Conservation (phyloP, 2,888 invertebrate genomes). For the Timandra comae region DNA sequence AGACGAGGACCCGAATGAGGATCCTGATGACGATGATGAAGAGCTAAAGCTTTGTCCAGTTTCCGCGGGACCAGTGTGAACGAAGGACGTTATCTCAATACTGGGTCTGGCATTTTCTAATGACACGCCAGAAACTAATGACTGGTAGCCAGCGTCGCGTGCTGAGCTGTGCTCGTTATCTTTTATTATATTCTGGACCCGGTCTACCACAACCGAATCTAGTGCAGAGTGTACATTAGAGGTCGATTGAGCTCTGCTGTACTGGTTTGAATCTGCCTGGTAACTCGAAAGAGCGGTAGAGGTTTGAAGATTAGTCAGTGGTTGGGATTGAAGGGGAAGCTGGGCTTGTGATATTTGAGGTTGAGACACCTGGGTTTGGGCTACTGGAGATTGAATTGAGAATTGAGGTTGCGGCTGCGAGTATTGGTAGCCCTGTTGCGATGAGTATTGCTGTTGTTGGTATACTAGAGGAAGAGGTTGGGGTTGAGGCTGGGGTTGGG, state of each 20-base stretch:
- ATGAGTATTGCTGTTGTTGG: constrained; percentile 24
- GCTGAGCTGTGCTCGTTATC: constrained; percentile 62
- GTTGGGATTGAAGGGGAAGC: constrained; percentile 35
- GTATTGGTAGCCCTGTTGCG: constrained; percentile 27
- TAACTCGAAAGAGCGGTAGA: constrained; percentile 45
- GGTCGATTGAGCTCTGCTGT: constrained; percentile 32
- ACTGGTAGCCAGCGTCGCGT: constrained; percentile 52
- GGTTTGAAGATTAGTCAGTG: constrained; percentile 19
- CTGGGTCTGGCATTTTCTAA: constrained; percentile 60
- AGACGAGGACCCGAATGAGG: constrained; percentile 11
- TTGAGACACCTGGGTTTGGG: constrained; percentile 2
- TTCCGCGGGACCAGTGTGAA: constrained; percentile 46
- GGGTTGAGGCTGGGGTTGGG: constrained; percentile 22
- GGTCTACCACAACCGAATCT: constrained; percentile 51
- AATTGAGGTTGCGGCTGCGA: constrained; percentile 21
- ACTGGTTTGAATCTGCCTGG: constrained; percentile 58
- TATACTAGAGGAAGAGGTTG: constrained; percentile 20
- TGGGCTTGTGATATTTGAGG: constrained; percentile 14
- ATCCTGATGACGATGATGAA: constrained; percentile 23
- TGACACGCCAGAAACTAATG: constrained; percentile 61
- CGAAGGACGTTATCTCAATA: constrained; percentile 61
- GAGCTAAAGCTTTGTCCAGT: constrained; percentile 17
- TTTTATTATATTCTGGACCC: constrained; percentile 56
- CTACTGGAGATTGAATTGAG: constrained; percentile 11
- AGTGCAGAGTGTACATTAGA: constrained; percentile 43